phyloP scores from a whole-genome alignment of 2,888 invertebrate genomes.

The Drosophila aldrichi region DNA sequence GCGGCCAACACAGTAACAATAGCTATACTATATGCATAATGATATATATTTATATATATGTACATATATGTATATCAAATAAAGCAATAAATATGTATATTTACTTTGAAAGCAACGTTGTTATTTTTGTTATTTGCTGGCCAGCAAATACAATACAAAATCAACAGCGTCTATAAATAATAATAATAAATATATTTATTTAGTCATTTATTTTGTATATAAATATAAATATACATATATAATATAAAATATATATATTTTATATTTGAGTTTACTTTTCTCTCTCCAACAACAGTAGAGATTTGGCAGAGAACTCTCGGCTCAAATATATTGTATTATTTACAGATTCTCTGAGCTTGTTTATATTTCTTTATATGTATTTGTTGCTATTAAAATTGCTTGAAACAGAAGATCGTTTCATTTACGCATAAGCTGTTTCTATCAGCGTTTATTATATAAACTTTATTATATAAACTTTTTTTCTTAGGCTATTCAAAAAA shows the following conservation, averaged over 20 bases:
- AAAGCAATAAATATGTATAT: no score
- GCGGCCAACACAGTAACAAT: no score
- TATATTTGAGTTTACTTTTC: neutral
- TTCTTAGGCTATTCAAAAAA: no score
- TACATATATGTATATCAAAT: neutral
- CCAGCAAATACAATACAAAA: neutral
- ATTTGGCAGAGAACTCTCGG: neutral
- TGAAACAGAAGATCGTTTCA: no score
- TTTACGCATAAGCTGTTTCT: no score
- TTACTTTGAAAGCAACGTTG: no score
- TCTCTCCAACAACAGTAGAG: neutral
- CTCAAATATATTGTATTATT: neutral
- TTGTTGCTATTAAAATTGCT: neutral
- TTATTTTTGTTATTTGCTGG: neutral
- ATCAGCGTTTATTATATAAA: no score
- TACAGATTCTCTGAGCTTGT: neutral
- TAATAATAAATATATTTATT: neutral
- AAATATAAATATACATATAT: neutral
- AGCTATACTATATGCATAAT: no score
- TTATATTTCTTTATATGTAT: neutral
- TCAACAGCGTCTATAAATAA: neutral
- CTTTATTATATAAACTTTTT: no score
- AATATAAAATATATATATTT: no score
- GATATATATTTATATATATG: no score
- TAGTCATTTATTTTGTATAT: neutral